Percentiles rank a stretch among this genome's conserved stretches.
phyloP scores from a whole-genome alignment of 2,888 invertebrate species.

The Leucophenga montana region DNA sequence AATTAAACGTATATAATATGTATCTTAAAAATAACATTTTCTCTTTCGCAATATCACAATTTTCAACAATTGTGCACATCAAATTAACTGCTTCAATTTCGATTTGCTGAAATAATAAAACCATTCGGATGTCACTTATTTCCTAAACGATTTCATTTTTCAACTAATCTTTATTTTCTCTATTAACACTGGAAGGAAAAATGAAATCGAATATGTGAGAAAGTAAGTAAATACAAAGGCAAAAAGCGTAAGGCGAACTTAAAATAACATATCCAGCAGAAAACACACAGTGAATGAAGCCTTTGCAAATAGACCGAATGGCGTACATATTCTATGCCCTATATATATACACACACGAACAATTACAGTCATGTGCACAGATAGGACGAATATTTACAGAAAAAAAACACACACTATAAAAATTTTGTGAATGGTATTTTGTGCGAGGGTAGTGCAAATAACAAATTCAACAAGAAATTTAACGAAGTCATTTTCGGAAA shows the following conservation, averaged over 20 bases:
- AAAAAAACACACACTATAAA: background rate
- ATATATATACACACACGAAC: no score
- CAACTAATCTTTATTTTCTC: background rate
- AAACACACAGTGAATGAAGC: constrained; percentile 1
- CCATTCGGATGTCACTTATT: constrained; percentile 4
- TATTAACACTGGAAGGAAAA: background rate
- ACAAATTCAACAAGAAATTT: no score
- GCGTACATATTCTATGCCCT: no score
- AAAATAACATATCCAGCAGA: constrained; percentile 14
- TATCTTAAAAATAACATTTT: constrained; percentile 9
- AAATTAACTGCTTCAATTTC: background rate
- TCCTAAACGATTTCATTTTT: constrained; percentile 1
- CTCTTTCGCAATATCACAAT: no score
- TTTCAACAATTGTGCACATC: no score
- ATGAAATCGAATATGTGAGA: background rate
- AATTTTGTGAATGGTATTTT: background rate
- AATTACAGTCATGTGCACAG: background rate
- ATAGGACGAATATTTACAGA: background rate
- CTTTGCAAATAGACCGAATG: background rate
- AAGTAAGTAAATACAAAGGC: background rate
- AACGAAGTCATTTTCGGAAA: no score
- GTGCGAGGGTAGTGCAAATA: background rate
- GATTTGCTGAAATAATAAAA: constrained; percentile 1
- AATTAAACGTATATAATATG: no score
- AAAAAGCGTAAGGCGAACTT: constrained; percentile 7